phyloP scores from a whole-genome alignment of 35 echinoderm and acorn worm genomes.

The Apostichopus japonicus region DNA sequence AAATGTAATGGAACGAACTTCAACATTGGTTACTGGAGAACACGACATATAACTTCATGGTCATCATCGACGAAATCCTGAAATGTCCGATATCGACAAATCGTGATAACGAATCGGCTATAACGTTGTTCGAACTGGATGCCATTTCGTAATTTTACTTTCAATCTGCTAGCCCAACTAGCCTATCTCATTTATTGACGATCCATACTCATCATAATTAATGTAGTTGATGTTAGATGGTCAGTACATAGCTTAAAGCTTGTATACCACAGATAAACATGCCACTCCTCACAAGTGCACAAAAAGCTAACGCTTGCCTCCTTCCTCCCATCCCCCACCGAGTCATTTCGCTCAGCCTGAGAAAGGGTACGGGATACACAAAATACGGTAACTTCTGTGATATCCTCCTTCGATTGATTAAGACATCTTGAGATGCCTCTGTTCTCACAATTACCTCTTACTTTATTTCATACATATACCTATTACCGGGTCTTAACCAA shows the following conservation, averaged over 20 bases:
- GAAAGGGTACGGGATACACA: conserved; percentile 54
- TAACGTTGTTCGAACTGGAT: too few relatives aligned
- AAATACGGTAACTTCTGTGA: conserved; percentile 46
- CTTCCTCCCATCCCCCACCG: not conserved
- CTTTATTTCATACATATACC: not conserved
- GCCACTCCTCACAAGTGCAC: conserved; percentile 73
- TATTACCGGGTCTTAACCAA: conserved; percentile 26
- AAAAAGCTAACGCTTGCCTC: conserved; percentile 51
- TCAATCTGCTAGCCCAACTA: not conserved
- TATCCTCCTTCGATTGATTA: conserved; percentile 44
- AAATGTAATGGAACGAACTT: too few relatives aligned
- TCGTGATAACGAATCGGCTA: too few relatives aligned
- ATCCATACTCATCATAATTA: not conserved
- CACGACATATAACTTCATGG: too few relatives aligned
- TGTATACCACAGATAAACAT: conserved; percentile 56
- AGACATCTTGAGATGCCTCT: conserved; percentile 28
- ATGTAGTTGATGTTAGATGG: conserved; percentile 40
- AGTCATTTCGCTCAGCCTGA: conserved; percentile 12
- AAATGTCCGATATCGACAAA: too few relatives aligned
- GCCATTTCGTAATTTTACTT: conserved; percentile 26
- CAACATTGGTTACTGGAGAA: too few relatives aligned
- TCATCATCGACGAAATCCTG: too few relatives aligned
- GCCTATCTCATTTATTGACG: conserved; percentile 20
- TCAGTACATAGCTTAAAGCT: conserved; percentile 68
- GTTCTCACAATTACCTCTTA: not conserved